Evolutionary conservation across 2,797 vertebrate species (phyloP).

Genomic region (Oreortyx pictus): DNA sequence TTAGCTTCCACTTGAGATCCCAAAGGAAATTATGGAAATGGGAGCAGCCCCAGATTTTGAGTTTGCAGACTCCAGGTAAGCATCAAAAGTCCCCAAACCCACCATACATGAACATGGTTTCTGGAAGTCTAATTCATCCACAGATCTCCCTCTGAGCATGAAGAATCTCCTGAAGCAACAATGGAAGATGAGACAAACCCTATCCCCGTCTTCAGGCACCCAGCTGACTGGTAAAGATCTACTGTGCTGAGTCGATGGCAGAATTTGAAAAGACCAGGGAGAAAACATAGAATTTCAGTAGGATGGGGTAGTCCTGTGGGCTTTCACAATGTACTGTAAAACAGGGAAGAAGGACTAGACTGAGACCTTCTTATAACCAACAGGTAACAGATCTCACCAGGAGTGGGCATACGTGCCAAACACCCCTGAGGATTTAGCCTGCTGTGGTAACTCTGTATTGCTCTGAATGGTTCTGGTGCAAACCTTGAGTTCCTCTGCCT

Average conservation of each 20-base stretch:
- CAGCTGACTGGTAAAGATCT: neutral
- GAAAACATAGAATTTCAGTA: neutral
- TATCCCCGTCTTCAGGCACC: neutral
- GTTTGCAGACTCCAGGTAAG: neutral
- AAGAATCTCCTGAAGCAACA: neutral
- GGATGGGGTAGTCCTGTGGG: neutral
- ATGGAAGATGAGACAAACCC: neutral
- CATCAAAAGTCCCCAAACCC: neutral
- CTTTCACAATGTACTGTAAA: neutral
- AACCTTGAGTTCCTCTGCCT: neutral
- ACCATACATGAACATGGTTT: neutral
- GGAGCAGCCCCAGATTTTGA: neutral
- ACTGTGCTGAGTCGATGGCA: neutral
- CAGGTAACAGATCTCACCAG: neutral
- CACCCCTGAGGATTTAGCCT: neutral
- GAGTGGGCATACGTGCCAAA: accelerated
- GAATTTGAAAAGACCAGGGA: neutral
- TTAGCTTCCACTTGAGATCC: neutral
- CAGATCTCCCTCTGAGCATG: neutral
- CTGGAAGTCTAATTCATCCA: neutral
- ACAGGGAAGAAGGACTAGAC: neutral
- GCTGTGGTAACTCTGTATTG: neutral
- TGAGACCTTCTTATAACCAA: neutral
- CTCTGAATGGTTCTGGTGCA: neutral
- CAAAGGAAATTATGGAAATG: neutral